Conservation (phyloP, 2,113 vertebrate genomes). For the Pachyramphus minor region DNA sequence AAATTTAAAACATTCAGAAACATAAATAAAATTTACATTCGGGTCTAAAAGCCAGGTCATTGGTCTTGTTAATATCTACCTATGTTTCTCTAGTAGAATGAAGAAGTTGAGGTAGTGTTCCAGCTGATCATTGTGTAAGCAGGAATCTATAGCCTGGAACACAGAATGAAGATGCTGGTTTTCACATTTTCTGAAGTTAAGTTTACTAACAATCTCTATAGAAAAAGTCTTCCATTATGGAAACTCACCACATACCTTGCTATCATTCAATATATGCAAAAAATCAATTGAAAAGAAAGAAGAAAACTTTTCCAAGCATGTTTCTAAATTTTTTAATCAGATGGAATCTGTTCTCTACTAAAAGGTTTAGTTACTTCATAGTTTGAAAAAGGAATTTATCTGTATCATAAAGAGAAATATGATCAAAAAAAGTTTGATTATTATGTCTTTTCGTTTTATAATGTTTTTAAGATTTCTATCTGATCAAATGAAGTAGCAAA, state of each 20-base stretch:
- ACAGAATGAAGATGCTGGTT: background rate
- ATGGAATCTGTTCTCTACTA: background rate
- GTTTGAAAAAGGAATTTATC: background rate
- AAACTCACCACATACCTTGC: background rate
- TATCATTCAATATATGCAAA: background rate
- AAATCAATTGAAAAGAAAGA: background rate
- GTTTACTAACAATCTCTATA: background rate
- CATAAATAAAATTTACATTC: background rate
- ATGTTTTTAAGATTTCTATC: background rate
- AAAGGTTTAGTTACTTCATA: background rate
- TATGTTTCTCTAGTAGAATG: background rate
- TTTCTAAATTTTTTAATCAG: background rate
- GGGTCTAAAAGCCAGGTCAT: background rate
- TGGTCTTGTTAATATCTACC: background rate
- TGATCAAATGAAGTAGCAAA: background rate
- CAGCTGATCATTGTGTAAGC: background rate
- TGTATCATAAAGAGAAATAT: background rate
- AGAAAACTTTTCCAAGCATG: background rate
- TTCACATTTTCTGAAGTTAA: background rate
- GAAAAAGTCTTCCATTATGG: background rate
- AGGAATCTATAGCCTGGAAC: background rate
- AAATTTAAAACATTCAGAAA: background rate
- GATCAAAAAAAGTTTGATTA: background rate
- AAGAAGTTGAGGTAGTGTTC: background rate
- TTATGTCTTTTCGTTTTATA: background rate